phyloP scores from a whole-genome alignment of 2,113 vertebrate species.

The Tupaia tana region DNA sequence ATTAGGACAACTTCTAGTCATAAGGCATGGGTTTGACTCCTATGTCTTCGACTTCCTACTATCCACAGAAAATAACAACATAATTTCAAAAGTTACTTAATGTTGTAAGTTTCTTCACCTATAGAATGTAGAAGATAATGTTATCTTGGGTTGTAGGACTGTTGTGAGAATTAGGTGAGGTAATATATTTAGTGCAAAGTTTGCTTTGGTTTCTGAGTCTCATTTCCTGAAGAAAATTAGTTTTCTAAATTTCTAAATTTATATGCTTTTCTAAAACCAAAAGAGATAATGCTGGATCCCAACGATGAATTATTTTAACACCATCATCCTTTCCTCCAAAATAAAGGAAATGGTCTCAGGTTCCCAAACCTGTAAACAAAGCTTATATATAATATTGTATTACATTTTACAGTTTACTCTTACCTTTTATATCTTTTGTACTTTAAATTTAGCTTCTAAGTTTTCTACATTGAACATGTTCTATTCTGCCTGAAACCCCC shows the following conservation, averaged over 20 bases:
- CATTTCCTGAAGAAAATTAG: neutral
- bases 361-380: neutral
- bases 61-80: neutral
- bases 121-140: constrained; percentile 8
- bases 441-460: neutral
- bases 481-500: neutral
- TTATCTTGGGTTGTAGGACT: neutral
- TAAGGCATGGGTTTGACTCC: neutral
- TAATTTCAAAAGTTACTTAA: neutral
- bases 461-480: neutral
- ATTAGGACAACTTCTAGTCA: neutral
- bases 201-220: neutral
- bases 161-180: neutral
- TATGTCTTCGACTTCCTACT: neutral
- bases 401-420: neutral
- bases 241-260: too few relatives aligned
- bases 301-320: constrained; percentile 23
- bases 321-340: neutral
- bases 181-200: neutral
- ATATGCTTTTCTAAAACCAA: neutral
- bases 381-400: neutral
- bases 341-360: neutral
- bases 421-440: neutral
- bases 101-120: constrained; percentile 14
- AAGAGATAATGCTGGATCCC: neutral